A percentile compares a stretch with the other conserved stretches of the same genome.
phyloP scores from a whole-genome alignment of 2,113 vertebrate species.

The Isurus oxyrinchus region DNA sequence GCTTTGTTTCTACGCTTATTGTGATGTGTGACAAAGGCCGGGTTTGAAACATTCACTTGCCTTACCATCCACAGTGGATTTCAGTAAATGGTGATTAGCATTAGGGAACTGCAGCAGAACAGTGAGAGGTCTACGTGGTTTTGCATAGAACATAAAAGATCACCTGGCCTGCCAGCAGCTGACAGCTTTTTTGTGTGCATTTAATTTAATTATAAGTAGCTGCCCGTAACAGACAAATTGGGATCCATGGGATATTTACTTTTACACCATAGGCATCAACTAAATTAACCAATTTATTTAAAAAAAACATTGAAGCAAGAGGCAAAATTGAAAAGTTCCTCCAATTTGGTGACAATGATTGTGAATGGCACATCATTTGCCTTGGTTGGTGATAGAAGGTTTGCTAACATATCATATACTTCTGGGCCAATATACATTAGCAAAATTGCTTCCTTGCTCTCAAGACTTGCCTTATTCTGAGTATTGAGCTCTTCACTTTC shows the following conservation, averaged over 20 bases:
- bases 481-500: too few species aligned
- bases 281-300: not conserved
- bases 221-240: not conserved
- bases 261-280: not conserved
- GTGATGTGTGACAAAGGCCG: conserved; percentile 25
- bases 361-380: too few species aligned
- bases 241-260: conserved; percentile 6
- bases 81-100: conserved; percentile 31
- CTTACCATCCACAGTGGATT: conserved; percentile 24
- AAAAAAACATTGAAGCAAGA: not conserved
- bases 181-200: not conserved
- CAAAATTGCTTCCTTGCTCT: too few species aligned
- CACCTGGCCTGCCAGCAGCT: conserved; percentile 27
- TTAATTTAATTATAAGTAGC: not conserved
- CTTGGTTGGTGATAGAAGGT: too few species aligned
- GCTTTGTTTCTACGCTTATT: conserved; percentile 36
- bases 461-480: too few species aligned
- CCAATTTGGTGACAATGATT: too few species aligned
- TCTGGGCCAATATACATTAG: too few species aligned
- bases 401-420: too few species aligned
- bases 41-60: not conserved
- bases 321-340: not conserved
- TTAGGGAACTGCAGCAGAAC: not conserved
- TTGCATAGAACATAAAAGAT: not conserved
- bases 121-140: not conserved